Evolutionary conservation across 1,140 invertebrate genomes (phyloP).

Genomic region (Grapholita molesta): DNA sequence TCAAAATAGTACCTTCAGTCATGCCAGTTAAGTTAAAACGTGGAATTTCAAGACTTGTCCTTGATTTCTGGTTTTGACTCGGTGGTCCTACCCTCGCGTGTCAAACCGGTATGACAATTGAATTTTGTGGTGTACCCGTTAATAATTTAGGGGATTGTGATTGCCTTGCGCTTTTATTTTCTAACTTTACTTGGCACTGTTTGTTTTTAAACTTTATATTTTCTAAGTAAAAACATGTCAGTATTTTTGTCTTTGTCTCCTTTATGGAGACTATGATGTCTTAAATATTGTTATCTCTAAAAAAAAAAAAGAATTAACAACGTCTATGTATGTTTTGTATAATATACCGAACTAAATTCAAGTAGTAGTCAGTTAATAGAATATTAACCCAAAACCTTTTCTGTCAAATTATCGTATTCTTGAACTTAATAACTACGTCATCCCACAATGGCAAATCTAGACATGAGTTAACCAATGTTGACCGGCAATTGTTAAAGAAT

Average conservation of each 20-base stretch:
- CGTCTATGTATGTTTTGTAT: no score
- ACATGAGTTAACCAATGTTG: constrained; percentile 31
- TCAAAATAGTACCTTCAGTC: no score
- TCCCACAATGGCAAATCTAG: constrained; percentile 8
- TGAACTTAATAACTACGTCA: not conserved
- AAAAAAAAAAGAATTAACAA: no score
- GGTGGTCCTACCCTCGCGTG: constrained; percentile 38
- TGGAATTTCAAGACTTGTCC: constrained; percentile 34
- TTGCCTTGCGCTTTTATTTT: constrained; percentile 17
- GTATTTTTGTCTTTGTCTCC: not conserved
- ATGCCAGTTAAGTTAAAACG: not conserved
- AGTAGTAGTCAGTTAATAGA: no score
- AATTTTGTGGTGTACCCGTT: constrained; percentile 26
- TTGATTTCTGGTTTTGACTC: not conserved
- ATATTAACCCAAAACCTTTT: not conserved
- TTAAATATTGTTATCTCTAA: no score
- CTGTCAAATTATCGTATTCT: not conserved
- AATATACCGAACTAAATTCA: no score
- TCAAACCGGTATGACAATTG: constrained; percentile 51
- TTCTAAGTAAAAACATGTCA: not conserved
- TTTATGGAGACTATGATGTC: no score
- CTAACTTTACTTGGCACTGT: not conserved
- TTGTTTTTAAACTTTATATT: not conserved
- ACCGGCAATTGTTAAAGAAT: constrained; percentile 64
- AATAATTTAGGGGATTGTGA: constrained; percentile 21